A percentile compares a stretch with the other conserved stretches of the same genome.
These are phyloP conservation scores for Bubo scandiacus DNA, from an alignment of 2,113 vertebrate genomes.

Conservation along the genomic window DNA sequence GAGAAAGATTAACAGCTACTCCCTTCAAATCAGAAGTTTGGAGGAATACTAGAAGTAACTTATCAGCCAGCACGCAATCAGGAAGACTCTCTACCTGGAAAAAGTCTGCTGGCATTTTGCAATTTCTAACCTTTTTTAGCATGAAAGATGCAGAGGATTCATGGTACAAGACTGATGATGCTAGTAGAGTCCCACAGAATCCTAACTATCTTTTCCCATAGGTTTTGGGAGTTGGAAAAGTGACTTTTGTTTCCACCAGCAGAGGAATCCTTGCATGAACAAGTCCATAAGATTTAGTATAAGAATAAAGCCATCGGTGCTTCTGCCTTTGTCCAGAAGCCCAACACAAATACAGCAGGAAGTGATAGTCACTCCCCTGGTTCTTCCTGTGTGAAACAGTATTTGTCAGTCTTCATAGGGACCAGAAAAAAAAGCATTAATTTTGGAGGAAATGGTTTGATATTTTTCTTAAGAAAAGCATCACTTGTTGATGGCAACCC, in stretches of 20 bases:
- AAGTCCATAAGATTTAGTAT: not conserved
- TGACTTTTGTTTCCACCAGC: not conserved
- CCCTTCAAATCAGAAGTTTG: not conserved
- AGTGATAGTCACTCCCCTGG: not conserved
- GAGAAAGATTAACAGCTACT: not conserved
- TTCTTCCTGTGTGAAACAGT: not conserved
- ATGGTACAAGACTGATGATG: not conserved
- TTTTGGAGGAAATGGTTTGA: not conserved
- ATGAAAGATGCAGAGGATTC: not conserved
- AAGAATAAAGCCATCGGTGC: not conserved
- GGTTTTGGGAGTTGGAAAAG: not conserved
- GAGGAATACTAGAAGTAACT: not conserved
- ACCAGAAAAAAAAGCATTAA: not conserved
- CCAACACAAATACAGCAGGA: not conserved
- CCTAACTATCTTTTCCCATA: not conserved
- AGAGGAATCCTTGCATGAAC: not conserved
- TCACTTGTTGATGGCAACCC: not conserved
- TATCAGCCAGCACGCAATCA: fast-evolving
- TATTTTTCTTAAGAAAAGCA: not conserved
- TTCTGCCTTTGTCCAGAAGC: not conserved
- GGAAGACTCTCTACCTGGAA: not conserved
- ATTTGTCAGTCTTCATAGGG: not conserved
- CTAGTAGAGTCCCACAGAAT: not conserved
- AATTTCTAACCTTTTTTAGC: not conserved
- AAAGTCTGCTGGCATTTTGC: not conserved